Evolutionary conservation across 2,113 vertebrate species (phyloP), one percentile per base, ranked within the genome.

Genomic region (Muntiacus muntjak): DNA sequence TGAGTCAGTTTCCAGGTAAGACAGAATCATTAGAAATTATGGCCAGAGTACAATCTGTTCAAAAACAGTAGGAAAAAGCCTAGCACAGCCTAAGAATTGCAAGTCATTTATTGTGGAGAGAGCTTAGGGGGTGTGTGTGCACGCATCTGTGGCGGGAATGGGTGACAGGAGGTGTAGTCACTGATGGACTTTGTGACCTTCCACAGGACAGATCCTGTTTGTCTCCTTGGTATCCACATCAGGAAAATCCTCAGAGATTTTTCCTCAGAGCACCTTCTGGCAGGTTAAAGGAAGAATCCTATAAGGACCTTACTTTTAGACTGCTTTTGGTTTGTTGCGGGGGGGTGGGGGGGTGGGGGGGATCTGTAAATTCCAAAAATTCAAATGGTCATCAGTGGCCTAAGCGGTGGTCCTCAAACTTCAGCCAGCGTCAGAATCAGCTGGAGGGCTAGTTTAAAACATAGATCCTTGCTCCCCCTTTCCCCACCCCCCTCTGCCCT

Each of bases 1-100:
- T 97, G 85, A 98, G 74, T 95, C 92, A 97, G 25, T 64, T 95
- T 84, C 92, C 89, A 97, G 82, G 94, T 89, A 93, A 97, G 78
- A 89, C 50, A 64, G 45, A 60, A 28, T 92, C 16, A 5, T 91
- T 87, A 89, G 92, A 89, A n/a, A 88, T 81, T 67, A 87, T 10
- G 45, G 60, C 88, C 93, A 83, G 33, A 90, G 89, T 78, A 97
- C 95, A 97, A 7, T 52, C 60, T 87, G 97, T 97, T 94, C 93
- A 57, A 30, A 95, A 93, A 58, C 74, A 67, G 16, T 1, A 9
- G 54, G 47, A 93, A 25, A 57, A 28, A 89, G 47, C 54, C n/a
- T 40, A 45, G 78, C 6, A 11, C 2, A 55, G 60, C 36, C 50
- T 28, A 50, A 85, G 57, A 84, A 60, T 17, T 33, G 40, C 88